Evolutionary conservation across 2,113 vertebrate species (phyloP).

Genomic region (Oreochromis aureus): DNA sequence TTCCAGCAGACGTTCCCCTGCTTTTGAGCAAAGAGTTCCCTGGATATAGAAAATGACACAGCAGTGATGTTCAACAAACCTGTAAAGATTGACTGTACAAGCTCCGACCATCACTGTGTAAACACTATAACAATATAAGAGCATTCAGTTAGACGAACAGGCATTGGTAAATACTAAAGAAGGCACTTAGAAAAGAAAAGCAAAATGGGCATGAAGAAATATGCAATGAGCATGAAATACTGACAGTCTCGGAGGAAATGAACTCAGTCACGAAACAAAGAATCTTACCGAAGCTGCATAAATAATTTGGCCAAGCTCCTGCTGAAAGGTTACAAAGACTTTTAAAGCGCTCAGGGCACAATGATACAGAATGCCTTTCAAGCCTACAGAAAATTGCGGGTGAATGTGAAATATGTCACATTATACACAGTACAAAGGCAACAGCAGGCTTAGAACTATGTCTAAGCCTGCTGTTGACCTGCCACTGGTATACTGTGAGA

Average conservation of each 20-base stretch:
- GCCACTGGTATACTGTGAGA: background rate
- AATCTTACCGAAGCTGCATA: background rate
- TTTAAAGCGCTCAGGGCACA: background rate
- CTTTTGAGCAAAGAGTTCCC: background rate
- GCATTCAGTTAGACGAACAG: accelerated
- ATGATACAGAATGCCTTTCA: background rate
- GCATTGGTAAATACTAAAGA: background rate
- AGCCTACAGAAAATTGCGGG: background rate
- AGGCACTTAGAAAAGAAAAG: background rate
- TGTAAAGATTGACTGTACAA: background rate
- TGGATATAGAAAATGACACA: background rate
- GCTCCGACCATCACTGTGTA: background rate
- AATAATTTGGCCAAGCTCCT: background rate
- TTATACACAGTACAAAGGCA: background rate
- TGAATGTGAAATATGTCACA: background rate
- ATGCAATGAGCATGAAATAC: background rate
- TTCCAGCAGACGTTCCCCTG: background rate
- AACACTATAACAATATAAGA: background rate
- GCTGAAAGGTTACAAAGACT: background rate
- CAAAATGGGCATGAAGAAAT: background rate
- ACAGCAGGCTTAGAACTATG: background rate
- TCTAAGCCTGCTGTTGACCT: background rate
- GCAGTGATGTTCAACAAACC: background rate
- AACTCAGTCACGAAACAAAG: background rate
- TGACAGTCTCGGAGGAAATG: background rate